These are phyloP conservation scores for Otolemur crassicaudatus DNA, from an alignment of 2,797 vertebrate genomes.

Conservation along the genomic window DNA sequence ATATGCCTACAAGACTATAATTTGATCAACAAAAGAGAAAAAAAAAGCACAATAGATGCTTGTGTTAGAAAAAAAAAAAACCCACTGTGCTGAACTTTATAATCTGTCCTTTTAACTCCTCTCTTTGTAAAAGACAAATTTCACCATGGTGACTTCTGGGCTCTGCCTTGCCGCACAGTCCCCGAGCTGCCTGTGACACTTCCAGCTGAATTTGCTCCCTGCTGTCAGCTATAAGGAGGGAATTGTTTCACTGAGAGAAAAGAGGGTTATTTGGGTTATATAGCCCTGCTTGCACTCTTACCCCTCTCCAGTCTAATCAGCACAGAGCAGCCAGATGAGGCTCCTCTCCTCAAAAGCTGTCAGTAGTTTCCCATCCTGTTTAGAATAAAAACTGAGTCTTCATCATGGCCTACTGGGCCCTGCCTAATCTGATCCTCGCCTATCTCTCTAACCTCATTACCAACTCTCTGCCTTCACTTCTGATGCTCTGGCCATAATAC, in stretches of 20 bases:
- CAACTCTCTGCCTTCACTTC: not conserved
- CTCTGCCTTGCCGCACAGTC: not conserved
- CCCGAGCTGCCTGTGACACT: not conserved
- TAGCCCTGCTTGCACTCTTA: constrained; percentile 6
- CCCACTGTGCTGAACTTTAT: constrained; percentile 11
- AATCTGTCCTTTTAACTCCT: constrained; percentile 54
- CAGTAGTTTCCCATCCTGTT: not conserved
- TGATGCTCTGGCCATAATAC: rapidly evolving
- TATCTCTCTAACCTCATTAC: not conserved
- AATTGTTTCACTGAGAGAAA: not conserved
- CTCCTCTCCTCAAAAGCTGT: not conserved
- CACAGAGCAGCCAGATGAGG: constrained; percentile 28
- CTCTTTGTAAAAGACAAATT: constrained; percentile 50
- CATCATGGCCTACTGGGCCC: not conserved
- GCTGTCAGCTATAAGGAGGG: not conserved
- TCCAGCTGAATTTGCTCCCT: constrained; percentile 33
- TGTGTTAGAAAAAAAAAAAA: not conserved
- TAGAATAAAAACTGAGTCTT: not conserved
- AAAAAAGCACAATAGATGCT: constrained; percentile 31
- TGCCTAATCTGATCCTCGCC: not conserved
- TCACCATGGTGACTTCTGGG: constrained; percentile 29
- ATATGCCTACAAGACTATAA: constrained; percentile 62
- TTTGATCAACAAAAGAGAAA: constrained; percentile 68
- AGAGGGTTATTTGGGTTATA: not conserved
- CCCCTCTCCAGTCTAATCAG: constrained; percentile 12